These are phyloP conservation scores for Xyrauchen texanus DNA, from an alignment of 2,113 vertebrate genomes.

Conservation along the genomic window DNA sequence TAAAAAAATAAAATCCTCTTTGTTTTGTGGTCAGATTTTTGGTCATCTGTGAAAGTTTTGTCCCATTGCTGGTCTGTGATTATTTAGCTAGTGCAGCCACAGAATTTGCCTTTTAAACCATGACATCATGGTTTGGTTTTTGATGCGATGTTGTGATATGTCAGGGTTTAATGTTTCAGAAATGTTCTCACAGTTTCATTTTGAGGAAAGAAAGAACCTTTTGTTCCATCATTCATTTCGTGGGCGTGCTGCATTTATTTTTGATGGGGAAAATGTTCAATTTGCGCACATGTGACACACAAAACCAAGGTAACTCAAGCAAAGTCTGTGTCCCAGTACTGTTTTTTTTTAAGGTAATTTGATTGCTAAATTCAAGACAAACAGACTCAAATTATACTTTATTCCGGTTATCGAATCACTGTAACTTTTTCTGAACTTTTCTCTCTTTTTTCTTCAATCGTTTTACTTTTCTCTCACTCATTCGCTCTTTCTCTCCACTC, in stretches of 20 bases:
- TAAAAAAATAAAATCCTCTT: neutral
- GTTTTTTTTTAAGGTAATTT: constrained; percentile 57
- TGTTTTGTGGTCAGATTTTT: constrained; percentile 53
- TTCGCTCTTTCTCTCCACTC: constrained; percentile 38
- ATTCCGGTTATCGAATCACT: constrained; percentile 55
- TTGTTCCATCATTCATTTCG: neutral
- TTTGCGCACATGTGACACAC: constrained; percentile 47
- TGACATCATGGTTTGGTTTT: constrained; percentile 43
- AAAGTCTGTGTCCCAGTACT: constrained; percentile 28
- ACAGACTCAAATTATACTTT: constrained; percentile 62
- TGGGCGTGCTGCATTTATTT: constrained; percentile 9
- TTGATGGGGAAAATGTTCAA: neutral
- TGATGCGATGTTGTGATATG: constrained; percentile 15
- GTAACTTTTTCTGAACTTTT: constrained; percentile 59
- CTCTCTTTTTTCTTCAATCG: constrained; percentile 42
- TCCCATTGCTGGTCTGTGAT: neutral
- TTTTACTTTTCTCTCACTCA: neutral
- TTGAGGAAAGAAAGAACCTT: constrained; percentile 29
- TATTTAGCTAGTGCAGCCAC: constrained; percentile 5
- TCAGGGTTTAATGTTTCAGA: constrained; percentile 16
- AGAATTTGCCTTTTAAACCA: constrained; percentile 11
- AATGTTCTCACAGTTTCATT: constrained; percentile 39
- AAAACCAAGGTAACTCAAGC: constrained; percentile 38
- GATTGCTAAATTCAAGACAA: constrained; percentile 68
- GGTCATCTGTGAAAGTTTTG: constrained; percentile 53